Percentiles rank a stretch among this genome's conserved stretches.
These are phyloP conservation scores for Andrena flavipes DNA, from an alignment of 2,888 invertebrate genomes.

Conservation along the genomic window DNA sequence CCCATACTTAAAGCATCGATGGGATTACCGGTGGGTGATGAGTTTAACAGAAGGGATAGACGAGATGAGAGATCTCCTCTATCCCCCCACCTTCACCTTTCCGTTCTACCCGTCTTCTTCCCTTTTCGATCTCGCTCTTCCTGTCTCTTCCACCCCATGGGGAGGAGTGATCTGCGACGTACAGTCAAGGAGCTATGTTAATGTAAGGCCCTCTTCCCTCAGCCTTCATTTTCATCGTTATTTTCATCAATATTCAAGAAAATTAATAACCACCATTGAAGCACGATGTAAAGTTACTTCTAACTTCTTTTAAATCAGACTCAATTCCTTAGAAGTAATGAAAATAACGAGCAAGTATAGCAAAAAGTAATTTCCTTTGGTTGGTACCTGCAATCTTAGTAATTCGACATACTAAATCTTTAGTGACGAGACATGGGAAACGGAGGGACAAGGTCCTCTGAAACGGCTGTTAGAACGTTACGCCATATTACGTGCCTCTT, in stretches of 20 bases:
- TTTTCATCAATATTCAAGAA: constrained; percentile 67
- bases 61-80: constrained; percentile 75
- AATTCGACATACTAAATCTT: background rate
- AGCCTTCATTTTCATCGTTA: constrained; percentile 78
- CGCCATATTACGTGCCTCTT: constrained; percentile 50
- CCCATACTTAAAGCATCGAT: constrained; percentile 81
- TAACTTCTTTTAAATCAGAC: too few species aligned
- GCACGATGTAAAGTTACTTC: too few species aligned
- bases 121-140: constrained; percentile 52
- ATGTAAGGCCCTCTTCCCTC: constrained; percentile 52
- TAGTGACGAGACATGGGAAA: background rate
- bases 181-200: constrained; percentile 50
- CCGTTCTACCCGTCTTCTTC: constrained; percentile 16
- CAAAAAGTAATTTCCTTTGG: too few species aligned
- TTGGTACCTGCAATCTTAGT: too few species aligned
- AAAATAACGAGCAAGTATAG: too few species aligned
- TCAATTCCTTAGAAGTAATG: too few species aligned
- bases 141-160: constrained; percentile 40
- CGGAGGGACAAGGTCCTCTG: background rate
- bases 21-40: constrained; percentile 83
- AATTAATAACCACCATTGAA: background rate
- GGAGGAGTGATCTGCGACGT: constrained; percentile 47
- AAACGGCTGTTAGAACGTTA: constrained; percentile 41
- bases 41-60: constrained; percentile 82
- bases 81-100: constrained; percentile 54